phyloP scores from a whole-genome alignment of 1,140 invertebrate species.

The Pararge aegeria region DNA sequence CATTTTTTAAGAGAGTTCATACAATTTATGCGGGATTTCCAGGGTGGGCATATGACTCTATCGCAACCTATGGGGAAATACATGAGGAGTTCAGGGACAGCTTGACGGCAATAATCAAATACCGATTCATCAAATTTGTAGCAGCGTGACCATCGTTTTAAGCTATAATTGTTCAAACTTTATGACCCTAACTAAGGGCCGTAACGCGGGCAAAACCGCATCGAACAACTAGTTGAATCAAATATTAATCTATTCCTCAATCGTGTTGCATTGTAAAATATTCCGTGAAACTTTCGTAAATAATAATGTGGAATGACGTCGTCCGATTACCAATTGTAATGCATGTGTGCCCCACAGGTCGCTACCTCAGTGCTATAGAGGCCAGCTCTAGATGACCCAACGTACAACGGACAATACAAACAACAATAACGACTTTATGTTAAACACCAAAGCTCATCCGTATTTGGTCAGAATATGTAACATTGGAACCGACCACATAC shows the following conservation, averaged over 20 bases:
- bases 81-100: too few relatives aligned
- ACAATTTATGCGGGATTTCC: too few relatives aligned
- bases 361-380: slow-evolving; percentile 46
- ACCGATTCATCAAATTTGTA: too few relatives aligned
- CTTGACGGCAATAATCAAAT: too few relatives aligned
- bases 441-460: slow-evolving; percentile 28
- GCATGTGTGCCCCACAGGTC: slow-evolving; percentile 61
- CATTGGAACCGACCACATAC: slow-evolving; percentile 31
- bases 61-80: too few relatives aligned
- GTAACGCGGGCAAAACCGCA: too few relatives aligned
- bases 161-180: too few relatives aligned
- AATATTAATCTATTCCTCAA: slow-evolving; percentile 2
- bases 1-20: too few relatives aligned
- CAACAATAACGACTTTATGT: slow-evolving; percentile 17
- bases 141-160: too few relatives aligned
- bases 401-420: slow-evolving; percentile 30
- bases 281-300: slow-evolving; percentile 2
- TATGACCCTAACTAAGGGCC: too few relatives aligned
- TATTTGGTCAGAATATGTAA: slow-evolving; percentile 37
- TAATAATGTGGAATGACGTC: slow-evolving; percentile 38
- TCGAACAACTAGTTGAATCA: not conserved
- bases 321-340: slow-evolving; percentile 72
- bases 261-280: slow-evolving; percentile 2
- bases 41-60: too few relatives aligned
- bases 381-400: slow-evolving; percentile 44